phyloP scores from a whole-genome alignment of 1,140 invertebrate species.

The Heliconius congener region DNA sequence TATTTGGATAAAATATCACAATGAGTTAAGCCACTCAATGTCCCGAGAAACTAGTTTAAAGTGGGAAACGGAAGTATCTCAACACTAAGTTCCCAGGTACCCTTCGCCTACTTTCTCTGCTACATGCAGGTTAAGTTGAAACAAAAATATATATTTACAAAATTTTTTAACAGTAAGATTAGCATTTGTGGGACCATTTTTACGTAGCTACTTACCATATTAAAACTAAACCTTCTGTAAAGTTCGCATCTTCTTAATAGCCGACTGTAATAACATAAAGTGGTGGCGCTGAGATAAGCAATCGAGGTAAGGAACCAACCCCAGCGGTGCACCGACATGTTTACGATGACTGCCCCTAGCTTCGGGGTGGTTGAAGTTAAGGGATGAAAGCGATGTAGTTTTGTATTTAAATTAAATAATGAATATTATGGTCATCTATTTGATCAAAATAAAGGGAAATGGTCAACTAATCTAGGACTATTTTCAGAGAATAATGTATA shows the following conservation, averaged over 20 bases:
- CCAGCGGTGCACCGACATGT: conserved; percentile 60
- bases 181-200: neutral
- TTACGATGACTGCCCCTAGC: conserved; percentile 61
- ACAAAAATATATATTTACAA: too few species aligned
- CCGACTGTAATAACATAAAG: conserved; percentile 38
- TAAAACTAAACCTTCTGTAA: conserved; percentile 21
- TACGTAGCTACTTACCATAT: conserved; percentile 26
- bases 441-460: too few species aligned
- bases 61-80: neutral
- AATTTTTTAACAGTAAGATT: neutral
- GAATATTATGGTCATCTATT: too few species aligned
- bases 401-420: neutral
- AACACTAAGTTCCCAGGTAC: neutral
- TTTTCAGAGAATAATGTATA: too few species aligned
- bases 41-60: neutral
- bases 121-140: neutral
- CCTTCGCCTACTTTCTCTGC: neutral
- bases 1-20: too few species aligned
- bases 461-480: too few species aligned
- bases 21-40: neutral
- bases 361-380: conserved; percentile 41
- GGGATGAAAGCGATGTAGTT: neutral
- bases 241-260: conserved; percentile 11
- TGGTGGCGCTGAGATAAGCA: conserved; percentile 35
- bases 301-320: conserved; percentile 29